Evolutionary conservation across 2,113 vertebrate species (phyloP), one percentile per base, ranked within the genome.

Genomic region (Solea solea): DNA sequence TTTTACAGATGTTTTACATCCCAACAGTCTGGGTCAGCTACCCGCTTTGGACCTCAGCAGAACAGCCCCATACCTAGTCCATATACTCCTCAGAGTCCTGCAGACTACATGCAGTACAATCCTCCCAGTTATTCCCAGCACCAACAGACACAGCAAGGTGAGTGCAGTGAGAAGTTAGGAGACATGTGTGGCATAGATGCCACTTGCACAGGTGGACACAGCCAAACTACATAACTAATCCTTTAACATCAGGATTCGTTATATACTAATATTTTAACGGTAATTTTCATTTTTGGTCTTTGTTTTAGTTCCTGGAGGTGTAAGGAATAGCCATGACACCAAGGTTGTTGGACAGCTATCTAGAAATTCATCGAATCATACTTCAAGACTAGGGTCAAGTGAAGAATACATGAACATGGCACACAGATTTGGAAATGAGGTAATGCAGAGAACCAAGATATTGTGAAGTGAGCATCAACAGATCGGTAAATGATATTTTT

Each of bases 1-100:
- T 57, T 63, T 64, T 16, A 85, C 90, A 98, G 97, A 92, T 96
- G 96, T 74, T 99, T 97, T 93, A 94, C 96, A 90, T 94, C 96
- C 80, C 95, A 95, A 64, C 97, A 97, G 84, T 93, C 96, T 85
- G 97, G 94, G 83, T 96, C 97, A 86, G 94, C 95, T 77, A 93
- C 93, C 82, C 94, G 96, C 91, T 99, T 97, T 85, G 92, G 96
- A 90, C 94, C 96, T 88, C 96, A 96, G 88, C 97, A 98, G 92
- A 97, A 94, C 88, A 99, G 97, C 85, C 98, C 98, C 78, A 96
- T 98, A 86, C 96, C 98, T 84, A 98, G 97, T 91, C 97, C 97
- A 46, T 99, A 99, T 80, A 96, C 97, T 82, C 97, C 98, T 81
- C 96, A 97, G 93, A 99, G 98, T 8, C 98, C 98, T 86, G 94